Percentiles rank a stretch among this genome's conserved stretches.
phyloP scores from a whole-genome alignment of 2,113 vertebrate genomes.

The Perca flavescens region DNA sequence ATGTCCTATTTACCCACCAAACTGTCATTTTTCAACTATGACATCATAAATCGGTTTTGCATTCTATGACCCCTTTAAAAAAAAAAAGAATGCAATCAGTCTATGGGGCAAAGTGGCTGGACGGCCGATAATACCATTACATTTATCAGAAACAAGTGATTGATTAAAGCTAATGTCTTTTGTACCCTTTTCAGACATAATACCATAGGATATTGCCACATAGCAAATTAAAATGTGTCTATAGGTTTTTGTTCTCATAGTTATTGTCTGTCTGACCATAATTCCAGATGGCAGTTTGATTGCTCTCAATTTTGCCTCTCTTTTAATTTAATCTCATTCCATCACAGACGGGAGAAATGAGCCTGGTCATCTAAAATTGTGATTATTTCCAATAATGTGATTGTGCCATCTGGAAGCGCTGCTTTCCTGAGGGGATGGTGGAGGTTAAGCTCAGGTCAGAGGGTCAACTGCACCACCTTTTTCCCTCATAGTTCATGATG shows the following conservation, averaged over 20 bases:
- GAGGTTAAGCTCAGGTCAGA: constrained; percentile 54
- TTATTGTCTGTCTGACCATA: constrained; percentile 49
- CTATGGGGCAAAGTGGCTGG: not conserved
- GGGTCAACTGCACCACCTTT: constrained; percentile 40
- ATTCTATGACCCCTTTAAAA: too few relatives aligned
- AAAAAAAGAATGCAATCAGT: not conserved
- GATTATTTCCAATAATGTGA: constrained; percentile 60
- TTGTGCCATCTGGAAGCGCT: constrained; percentile 44
- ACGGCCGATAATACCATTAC: constrained; percentile 31
- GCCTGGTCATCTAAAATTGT: constrained; percentile 47
- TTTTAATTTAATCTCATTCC: constrained; percentile 61
- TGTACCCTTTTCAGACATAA: constrained; percentile 26
- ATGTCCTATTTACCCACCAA: too few relatives aligned
- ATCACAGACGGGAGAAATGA: constrained; percentile 54
- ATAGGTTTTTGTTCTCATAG: constrained; percentile 21
- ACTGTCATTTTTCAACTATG: too few relatives aligned
- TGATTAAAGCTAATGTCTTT: constrained; percentile 31
- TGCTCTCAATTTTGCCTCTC: constrained; percentile 54
- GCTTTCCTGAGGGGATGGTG: not conserved
- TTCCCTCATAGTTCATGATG: not conserved
- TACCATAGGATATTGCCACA: constrained; percentile 16
- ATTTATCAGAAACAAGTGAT: constrained; percentile 50
- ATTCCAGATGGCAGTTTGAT: constrained; percentile 72
- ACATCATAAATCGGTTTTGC: too few relatives aligned
- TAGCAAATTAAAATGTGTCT: constrained; percentile 41